These are phyloP conservation scores for Drusus annulatus DNA, from an alignment of 1,140 invertebrate species.

Conservation along the genomic window DNA sequence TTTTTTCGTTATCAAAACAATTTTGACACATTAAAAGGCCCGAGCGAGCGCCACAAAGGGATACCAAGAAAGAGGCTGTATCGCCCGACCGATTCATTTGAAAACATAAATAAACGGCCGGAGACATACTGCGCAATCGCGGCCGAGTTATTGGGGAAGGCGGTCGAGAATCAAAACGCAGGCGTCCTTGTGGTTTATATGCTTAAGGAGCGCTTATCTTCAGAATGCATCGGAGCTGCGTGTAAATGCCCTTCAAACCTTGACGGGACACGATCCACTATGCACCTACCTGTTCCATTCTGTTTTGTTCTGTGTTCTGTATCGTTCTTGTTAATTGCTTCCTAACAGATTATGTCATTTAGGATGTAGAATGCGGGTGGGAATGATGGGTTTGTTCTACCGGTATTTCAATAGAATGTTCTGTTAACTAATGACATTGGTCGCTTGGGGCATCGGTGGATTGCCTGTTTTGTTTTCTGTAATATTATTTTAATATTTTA, in stretches of 20 bases:
- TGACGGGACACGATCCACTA: no score
- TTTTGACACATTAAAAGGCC: slow-evolving; percentile 57
- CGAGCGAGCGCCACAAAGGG: slow-evolving; percentile 44
- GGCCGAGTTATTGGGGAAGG: neutral
- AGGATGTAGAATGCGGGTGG: no score
- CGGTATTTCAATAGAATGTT: no score
- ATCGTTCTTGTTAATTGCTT: no score
- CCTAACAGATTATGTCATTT: no score
- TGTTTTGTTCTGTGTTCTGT: no score
- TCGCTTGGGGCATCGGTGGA: no score
- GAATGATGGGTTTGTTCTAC: no score
- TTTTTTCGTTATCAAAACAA: slow-evolving; percentile 54
- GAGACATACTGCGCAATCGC: slow-evolving; percentile 19
- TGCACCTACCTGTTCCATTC: no score
- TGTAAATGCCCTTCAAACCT: slow-evolving; percentile 2
- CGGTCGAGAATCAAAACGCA: slow-evolving; percentile 14
- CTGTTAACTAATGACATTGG: no score
- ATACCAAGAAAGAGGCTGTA: slow-evolving; percentile 42
- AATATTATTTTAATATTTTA: no score
- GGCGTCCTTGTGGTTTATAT: slow-evolving; percentile 7
- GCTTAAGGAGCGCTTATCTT: neutral
- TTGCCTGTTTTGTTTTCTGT: no score
- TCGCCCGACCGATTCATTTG: slow-evolving; percentile 48
- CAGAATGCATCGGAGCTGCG: neutral
- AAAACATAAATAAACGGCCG: slow-evolving; percentile 42